Percentiles rank a stretch among this genome's conserved stretches.
Conservation (phyloP, 2,113 vertebrate genomes). For the Hyperoodon ampullatus region DNA sequence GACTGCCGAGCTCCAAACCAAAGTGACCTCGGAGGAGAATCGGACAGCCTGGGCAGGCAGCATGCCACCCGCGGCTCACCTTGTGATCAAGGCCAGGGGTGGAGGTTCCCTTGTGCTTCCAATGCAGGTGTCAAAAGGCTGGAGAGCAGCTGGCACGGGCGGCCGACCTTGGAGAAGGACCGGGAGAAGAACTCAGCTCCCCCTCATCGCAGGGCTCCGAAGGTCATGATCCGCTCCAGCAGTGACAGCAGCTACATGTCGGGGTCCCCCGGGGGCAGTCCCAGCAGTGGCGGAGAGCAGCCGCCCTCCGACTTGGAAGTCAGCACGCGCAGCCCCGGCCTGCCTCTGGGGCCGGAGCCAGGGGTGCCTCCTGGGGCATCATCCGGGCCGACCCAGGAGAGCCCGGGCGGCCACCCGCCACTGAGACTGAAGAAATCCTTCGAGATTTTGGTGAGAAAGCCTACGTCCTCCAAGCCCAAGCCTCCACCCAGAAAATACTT, state of each 20-base stretch:
- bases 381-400: constrained; percentile 71
- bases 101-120: background rate
- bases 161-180: constrained; percentile 86
- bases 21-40: background rate
- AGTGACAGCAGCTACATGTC: constrained; percentile 91
- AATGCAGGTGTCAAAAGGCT: constrained; percentile 85
- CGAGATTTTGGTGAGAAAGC: constrained; percentile 85
- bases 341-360: constrained; percentile 77
- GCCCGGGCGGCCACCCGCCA: constrained; percentile 74
- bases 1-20: background rate
- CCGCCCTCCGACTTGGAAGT: constrained; percentile 76
- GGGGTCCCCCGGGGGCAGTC: constrained; percentile 61
- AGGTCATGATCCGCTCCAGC: constrained; percentile 92
- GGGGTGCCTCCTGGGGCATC: constrained; percentile 32
- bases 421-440: constrained; percentile 83
- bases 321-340: constrained; percentile 85
- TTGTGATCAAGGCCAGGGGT: accelerated
- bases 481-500: constrained; percentile 88
- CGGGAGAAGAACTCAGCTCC: constrained; percentile 80
- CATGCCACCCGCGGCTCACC: accelerated
- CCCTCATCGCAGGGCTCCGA: constrained; percentile 83
- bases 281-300: constrained; percentile 50
- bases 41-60: accelerated
- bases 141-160: constrained; percentile 87
- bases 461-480: constrained; percentile 87